phyloP scores from a whole-genome alignment of 2,888 invertebrate species.

The Torymus aiolomorphi region DNA sequence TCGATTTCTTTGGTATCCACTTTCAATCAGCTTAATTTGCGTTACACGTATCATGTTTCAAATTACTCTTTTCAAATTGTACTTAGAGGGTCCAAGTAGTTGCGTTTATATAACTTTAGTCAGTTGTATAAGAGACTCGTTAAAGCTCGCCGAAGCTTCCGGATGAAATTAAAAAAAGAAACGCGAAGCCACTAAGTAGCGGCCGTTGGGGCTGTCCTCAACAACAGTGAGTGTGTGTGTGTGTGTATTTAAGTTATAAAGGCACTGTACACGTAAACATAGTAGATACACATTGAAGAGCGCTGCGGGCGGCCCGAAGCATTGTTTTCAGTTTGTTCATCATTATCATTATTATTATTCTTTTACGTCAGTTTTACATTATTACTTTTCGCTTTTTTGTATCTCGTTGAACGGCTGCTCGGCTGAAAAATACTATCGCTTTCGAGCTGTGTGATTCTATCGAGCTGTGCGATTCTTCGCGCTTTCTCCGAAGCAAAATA shows the following conservation, averaged over 20 bases:
- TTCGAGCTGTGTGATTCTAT: conserved; percentile 17
- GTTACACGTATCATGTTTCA: too few relatives aligned
- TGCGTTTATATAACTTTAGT: too few relatives aligned
- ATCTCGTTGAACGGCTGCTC: conserved; percentile 3
- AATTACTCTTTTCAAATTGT: too few relatives aligned
- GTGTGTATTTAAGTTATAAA: conserved; percentile 68
- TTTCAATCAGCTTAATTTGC: too few relatives aligned
- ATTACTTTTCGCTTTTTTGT: conserved; percentile 11
- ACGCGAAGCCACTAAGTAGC: too few relatives aligned
- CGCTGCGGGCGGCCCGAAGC: conserved; percentile 65
- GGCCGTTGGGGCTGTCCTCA: too few relatives aligned
- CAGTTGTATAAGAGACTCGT: too few relatives aligned
- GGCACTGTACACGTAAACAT: conserved; percentile 74
- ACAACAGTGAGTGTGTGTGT: conserved; percentile 26
- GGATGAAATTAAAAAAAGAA: too few relatives aligned
- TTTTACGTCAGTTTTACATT: not conserved
- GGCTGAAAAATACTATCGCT: conserved; percentile 35
- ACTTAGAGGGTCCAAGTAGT: too few relatives aligned
- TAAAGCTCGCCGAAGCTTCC: too few relatives aligned
- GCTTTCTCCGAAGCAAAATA: not conserved
- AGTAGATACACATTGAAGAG: conserved; percentile 63
- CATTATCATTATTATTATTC: conserved; percentile 4
- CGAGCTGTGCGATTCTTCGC: conserved; percentile 12
- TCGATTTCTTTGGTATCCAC: conserved; percentile 20
- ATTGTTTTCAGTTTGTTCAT: conserved; percentile 49